A percentile compares a stretch with the other conserved stretches of the same genome.
These are phyloP conservation scores for Theretra japonica DNA, from an alignment of 2,888 invertebrate species.

Conservation along the genomic window DNA sequence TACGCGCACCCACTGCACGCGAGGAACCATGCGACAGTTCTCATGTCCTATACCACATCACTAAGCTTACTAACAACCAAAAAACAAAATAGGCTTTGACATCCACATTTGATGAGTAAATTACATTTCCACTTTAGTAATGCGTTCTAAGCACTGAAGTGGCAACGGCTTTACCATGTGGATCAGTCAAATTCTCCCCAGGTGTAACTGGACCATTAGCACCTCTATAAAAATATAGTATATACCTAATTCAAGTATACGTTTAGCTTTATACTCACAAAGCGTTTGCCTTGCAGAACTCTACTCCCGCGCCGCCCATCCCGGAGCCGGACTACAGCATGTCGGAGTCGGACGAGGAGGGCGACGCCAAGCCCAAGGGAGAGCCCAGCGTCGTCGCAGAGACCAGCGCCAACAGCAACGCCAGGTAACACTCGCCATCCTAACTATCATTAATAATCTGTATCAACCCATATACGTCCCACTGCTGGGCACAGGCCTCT, in stretches of 20 bases:
- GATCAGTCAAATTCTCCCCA: no score
- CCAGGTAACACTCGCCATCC: constrained; percentile 72
- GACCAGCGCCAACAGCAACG: constrained; percentile 91
- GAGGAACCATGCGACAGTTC: background rate
- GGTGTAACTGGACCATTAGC: no score
- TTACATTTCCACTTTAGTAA: no score
- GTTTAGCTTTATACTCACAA: background rate
- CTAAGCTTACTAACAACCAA: background rate
- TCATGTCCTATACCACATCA: no score
- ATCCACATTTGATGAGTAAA: no score
- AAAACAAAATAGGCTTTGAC: no score
- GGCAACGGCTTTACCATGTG: no score
- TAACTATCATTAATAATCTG: background rate
- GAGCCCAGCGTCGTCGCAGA: constrained; percentile 84
- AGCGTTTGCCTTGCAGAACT: constrained; percentile 61
- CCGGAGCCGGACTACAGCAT: constrained; percentile 96
- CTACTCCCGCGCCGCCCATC: constrained; percentile 89
- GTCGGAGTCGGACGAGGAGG: constrained; percentile 92
- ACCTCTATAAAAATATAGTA: no score
- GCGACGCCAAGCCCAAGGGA: constrained; percentile 83
- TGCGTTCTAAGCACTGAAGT: no score
- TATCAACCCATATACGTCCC: background rate
- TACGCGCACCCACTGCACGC: constrained; percentile 38
- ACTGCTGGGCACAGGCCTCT: background rate
- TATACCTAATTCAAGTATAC: no score